Conservation (phyloP, 2,888 invertebrate genomes). For the Tineola bisselliella region DNA sequence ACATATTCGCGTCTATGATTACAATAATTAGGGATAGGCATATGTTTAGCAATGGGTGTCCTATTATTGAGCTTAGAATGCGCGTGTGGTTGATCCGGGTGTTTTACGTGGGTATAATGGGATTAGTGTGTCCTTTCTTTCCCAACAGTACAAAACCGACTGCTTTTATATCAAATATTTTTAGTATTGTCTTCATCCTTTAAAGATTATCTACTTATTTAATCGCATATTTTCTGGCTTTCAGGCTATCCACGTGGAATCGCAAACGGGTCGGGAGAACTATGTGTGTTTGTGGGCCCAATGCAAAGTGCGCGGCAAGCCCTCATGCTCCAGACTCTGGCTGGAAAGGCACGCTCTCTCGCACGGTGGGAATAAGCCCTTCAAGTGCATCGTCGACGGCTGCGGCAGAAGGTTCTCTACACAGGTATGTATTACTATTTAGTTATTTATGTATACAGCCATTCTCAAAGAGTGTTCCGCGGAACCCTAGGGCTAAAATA, state of each 20-base stretch:
- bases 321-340: slow-evolving; percentile 93
- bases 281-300: slow-evolving; percentile 93
- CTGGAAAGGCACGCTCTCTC: slow-evolving; percentile 90
- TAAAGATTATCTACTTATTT: no score
- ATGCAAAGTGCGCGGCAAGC: slow-evolving; percentile 93
- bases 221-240: slow-evolving; percentile 31
- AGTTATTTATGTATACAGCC: no score
- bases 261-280: slow-evolving; percentile 84
- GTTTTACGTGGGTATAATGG: no score
- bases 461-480: no score
- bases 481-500: no score
- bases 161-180: no score
- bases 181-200: no score
- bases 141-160: no score
- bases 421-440: slow-evolving; percentile 67
- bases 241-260: slow-evolving; percentile 83
- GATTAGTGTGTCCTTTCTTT: no score
- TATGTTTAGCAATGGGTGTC: no score
- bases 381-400: slow-evolving; percentile 94
- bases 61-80: no score
- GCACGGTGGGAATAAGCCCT: slow-evolving; percentile 93
- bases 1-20: not conserved
- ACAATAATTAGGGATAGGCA: not conserved
- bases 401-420: slow-evolving; percentile 89
- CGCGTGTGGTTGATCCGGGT: no score